Base-by-base conservation (phyloP, 2,797 vertebrate species). In the Halcyon leucocephala region DNA sequence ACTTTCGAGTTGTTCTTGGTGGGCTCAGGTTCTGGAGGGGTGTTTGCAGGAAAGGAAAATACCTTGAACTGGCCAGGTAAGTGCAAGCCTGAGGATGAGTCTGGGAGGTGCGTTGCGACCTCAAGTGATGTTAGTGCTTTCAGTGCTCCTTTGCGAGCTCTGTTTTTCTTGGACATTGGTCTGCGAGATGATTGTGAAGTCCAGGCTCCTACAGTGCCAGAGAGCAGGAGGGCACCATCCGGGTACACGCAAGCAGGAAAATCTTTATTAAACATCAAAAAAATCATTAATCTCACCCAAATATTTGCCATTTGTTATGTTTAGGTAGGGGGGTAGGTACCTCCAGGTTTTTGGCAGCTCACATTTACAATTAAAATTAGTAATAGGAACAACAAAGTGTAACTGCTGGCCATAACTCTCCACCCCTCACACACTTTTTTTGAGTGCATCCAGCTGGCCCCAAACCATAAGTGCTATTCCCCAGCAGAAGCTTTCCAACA, bases 391-490 rank as follows among this genome's bases (percentile, higher is more conserved):
- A 96, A 96, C 76, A 84, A 96, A 91, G 85, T 6, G 2, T 58
- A 97, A 96, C 96, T 93, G 79, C 94, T 97, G 92, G 70, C 52
- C 69, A 24, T 83, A 89, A 86, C 84, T 86, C 18, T 64, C 62
- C 48, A 51, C 87, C 77, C 33, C 41, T 87, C 60, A 60, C 24
- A 65, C 5, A 14, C 11, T 64, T 54, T 55, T 76, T 61, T 41
- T 95, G 57, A 94, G 70, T 94, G 57, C 9, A 6, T 97, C 87
- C 93, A 94, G 55, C 95, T 98, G 98, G 97, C 97, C 91, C 14
- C 35, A 82, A 64, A 96, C 86, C 97, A 98, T 93, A 95, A 96
- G 76, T 35, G 54, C 71, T 21, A 28, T 93, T 92, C 72, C 97
- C 91, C 82, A 64, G 65, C 86, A 97, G 96, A 93, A 82, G 86